Conservation (phyloP, 2,797 vertebrate genomes). For the Microchirus variegatus region DNA sequence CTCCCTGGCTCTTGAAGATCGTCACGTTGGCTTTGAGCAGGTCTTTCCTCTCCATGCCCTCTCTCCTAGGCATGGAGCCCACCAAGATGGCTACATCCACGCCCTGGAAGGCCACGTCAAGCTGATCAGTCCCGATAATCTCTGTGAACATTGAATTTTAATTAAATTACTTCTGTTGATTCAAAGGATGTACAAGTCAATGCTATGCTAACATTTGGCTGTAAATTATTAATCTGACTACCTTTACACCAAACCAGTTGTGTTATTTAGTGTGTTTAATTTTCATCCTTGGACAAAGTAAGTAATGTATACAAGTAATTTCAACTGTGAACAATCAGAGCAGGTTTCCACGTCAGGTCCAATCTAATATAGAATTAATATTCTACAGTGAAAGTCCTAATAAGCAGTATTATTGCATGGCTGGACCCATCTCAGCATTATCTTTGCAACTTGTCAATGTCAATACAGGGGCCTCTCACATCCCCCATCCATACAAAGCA, state of each 20-base stretch:
- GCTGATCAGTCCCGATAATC: constrained; percentile 93
- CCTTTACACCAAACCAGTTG: too few species aligned
- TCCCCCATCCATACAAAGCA: constrained; percentile 61
- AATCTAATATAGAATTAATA: too few species aligned
- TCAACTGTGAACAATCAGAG: too few species aligned
- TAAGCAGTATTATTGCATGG: not conserved
- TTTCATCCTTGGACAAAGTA: too few species aligned
- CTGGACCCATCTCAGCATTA: constrained; percentile 48
- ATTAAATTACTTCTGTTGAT: not conserved
- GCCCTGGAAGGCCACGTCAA: constrained; percentile 94
- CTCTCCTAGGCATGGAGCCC: constrained; percentile 96
- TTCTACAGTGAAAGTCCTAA: too few species aligned
- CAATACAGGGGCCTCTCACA: constrained; percentile 71
- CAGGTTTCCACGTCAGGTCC: too few species aligned
- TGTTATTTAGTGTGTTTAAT: too few species aligned
- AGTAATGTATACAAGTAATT: too few species aligned
- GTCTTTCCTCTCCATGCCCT: constrained; percentile 98
- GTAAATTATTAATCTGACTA: too few species aligned
- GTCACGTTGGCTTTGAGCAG: constrained; percentile 95
- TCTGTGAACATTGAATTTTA: constrained; percentile 71
- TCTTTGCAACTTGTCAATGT: constrained; percentile 59
- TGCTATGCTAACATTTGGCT: too few species aligned
- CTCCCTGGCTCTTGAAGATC: constrained; percentile 94
- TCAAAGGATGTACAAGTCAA: not conserved
- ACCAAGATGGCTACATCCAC: constrained; percentile 93